These are phyloP conservation scores for Acanthosepion lycidas DNA, from an alignment of 2,888 invertebrate genomes.

Conservation along the genomic window DNA sequence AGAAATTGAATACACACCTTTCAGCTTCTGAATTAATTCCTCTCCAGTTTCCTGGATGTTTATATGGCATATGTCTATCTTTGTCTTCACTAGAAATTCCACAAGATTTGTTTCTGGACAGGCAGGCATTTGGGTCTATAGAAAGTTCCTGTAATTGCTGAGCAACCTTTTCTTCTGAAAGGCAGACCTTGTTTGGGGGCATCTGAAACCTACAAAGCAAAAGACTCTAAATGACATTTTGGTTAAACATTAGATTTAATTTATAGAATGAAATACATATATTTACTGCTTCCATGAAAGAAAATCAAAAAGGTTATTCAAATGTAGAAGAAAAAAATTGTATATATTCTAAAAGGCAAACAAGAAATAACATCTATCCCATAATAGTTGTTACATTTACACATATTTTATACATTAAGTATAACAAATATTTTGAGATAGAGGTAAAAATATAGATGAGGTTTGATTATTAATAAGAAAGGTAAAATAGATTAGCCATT, in stretches of 20 bases:
- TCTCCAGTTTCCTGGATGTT: background rate
- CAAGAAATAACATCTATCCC: no score
- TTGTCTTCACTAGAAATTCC: constrained; percentile 8
- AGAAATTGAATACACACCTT: background rate
- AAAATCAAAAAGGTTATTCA: no score
- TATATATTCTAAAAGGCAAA: no score
- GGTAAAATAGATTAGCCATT: no score
- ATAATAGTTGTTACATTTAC: no score
- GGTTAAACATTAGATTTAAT: background rate
- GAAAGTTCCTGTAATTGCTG: constrained; percentile 40
- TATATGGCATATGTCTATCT: background rate
- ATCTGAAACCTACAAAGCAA: constrained; percentile 23
- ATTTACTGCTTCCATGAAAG: no score
- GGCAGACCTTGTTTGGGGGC: constrained; percentile 40
- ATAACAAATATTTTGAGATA: no score
- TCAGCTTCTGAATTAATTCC: background rate
- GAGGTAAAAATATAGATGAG: no score
- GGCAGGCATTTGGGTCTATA: constrained; percentile 37
- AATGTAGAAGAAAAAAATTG: no score
- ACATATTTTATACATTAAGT: no score
- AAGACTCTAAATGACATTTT: background rate
- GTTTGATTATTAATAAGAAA: no score
- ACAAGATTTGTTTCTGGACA: constrained; percentile 24
- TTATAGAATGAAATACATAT: no score
- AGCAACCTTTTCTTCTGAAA: constrained; percentile 44